Percentiles rank a stretch among this genome's conserved stretches.
These are phyloP conservation scores for Sebastiscus albofasciatus DNA, from an alignment of 2,797 vertebrate genomes.

Conservation along the genomic window DNA sequence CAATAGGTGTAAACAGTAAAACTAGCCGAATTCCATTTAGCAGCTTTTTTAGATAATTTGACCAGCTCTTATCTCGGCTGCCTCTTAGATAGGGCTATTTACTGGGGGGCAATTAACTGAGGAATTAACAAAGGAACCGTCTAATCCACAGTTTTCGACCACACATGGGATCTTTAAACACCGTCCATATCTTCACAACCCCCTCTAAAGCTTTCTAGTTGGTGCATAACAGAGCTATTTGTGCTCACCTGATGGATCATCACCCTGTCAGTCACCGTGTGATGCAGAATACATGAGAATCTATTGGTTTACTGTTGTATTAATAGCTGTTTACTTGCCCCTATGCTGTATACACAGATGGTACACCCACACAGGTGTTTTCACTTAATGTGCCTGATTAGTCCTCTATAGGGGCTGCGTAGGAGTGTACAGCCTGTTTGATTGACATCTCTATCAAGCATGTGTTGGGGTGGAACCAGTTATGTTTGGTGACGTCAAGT, in stretches of 20 bases:
- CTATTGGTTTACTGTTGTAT: neutral
- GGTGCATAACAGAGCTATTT: neutral
- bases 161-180: neutral
- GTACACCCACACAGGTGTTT: neutral
- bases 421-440: neutral
- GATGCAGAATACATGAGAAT: neutral
- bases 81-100: neutral
- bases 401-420: neutral
- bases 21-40: neutral
- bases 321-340: neutral
- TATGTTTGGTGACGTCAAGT: neutral
- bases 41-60: slow-evolving; percentile 1
- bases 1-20: neutral
- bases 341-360: neutral
- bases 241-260: slow-evolving; percentile 5
- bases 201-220: slow-evolving; percentile 2
- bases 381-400: neutral
- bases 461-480: neutral
- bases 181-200: neutral
- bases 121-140: slow-evolving; percentile 10
- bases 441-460: slow-evolving; percentile 17
- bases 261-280: neutral
- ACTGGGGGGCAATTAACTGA: slow-evolving; percentile 33
- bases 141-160: neutral
- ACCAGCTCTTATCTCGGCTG: slow-evolving; percentile 21